These are phyloP conservation scores for Corythornis leucogaster DNA, from an alignment of 2,797 vertebrate species.

Conservation along the genomic window DNA sequence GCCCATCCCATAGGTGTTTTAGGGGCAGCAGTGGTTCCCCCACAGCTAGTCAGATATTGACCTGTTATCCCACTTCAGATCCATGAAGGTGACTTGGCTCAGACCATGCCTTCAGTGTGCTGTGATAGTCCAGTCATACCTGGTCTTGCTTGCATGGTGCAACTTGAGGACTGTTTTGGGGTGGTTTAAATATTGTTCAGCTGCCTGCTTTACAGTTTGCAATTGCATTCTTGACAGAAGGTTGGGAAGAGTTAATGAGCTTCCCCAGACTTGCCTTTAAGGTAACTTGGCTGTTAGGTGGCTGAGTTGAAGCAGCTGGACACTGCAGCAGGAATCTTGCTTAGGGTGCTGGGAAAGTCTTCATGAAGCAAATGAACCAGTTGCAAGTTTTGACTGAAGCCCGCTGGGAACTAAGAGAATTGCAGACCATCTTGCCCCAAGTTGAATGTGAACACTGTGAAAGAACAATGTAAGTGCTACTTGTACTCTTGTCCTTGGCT, in stretches of 20 bases:
- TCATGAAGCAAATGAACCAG: not conserved
- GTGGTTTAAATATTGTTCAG: not conserved
- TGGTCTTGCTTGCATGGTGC: not conserved
- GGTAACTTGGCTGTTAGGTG: not conserved
- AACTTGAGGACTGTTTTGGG: not conserved
- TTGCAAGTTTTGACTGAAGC: not conserved
- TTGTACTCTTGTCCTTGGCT: slow-evolving; percentile 40
- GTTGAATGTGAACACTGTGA: not conserved
- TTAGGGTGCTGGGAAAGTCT: not conserved
- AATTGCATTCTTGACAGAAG: not conserved
- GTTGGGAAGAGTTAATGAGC: not conserved
- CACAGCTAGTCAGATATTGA: not conserved
- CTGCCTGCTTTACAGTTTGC: not conserved
- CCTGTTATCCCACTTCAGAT: not conserved
- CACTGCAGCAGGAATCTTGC: not conserved
- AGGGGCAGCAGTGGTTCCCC: not conserved
- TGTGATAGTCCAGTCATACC: rapidly evolving
- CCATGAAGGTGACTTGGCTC: not conserved
- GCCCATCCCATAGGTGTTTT: not conserved
- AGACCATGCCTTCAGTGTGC: not conserved
- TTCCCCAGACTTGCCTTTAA: not conserved
- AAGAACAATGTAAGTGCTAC: not conserved
- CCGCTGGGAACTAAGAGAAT: not conserved
- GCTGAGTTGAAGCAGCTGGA: not conserved
- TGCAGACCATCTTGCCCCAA: not conserved